Percentiles rank a stretch among this genome's conserved stretches.
phyloP scores from a whole-genome alignment of 2,888 invertebrate genomes.

The Drosophila percnosoma region DNA sequence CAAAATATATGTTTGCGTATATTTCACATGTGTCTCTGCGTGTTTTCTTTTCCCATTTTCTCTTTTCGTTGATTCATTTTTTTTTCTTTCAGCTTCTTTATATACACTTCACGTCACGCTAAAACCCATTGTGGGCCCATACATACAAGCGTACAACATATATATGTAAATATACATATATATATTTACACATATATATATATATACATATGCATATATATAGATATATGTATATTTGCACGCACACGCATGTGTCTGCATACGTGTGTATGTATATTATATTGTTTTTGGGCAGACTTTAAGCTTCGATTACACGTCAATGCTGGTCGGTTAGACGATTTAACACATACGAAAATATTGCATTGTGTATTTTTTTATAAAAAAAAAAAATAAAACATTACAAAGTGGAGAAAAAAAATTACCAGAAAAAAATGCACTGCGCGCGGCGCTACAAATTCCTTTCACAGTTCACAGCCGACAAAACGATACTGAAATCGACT shows the following conservation, averaged over 20 bases:
- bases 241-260: conserved; percentile 50
- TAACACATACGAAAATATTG: conserved; percentile 44
- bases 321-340: conserved; percentile 25
- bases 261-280: conserved; percentile 56
- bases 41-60: conserved; percentile 60
- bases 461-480: conserved; percentile 66
- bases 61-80: conserved; percentile 65
- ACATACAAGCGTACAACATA: conserved; percentile 23
- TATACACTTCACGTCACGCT: conserved; percentile 76
- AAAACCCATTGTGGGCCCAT: conserved; percentile 55
- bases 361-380: conserved; percentile 34
- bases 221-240: conserved; percentile 31
- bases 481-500: conserved; percentile 63
- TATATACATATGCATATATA: conserved; percentile 1
- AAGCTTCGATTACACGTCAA: conserved; percentile 48
- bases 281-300: conserved; percentile 49
- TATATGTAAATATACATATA: background rate
- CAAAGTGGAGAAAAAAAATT: conserved; percentile 63
- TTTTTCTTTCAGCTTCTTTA: conserved; percentile 46
- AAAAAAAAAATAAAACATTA: conserved; percentile 45
- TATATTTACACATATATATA: conserved; percentile 1
- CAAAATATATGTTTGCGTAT: conserved; percentile 51
- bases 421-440: conserved; percentile 79
- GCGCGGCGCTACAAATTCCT: conserved; percentile 72
- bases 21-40: conserved; percentile 74